Evolutionary conservation across 2,113 vertebrate genomes (phyloP).

Genomic region (Ctenodactylus gundi): DNA sequence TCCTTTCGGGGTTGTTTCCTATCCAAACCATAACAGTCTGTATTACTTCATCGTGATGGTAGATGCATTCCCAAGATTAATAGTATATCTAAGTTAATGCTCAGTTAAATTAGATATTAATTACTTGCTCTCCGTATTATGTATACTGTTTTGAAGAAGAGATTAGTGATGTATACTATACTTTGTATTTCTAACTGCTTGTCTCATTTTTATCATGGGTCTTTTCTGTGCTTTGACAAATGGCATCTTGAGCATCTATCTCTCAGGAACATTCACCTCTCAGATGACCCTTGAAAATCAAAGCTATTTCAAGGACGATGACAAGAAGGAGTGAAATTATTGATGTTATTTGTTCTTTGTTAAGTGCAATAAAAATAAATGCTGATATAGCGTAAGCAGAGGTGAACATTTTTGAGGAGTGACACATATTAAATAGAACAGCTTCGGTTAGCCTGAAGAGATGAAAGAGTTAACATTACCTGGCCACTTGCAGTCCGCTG

Average conservation of each 20-base stretch:
- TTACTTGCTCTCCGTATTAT: not conserved
- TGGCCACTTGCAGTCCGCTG: not conserved
- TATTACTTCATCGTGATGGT: not conserved
- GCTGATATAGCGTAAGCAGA: not conserved
- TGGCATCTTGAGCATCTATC: not conserved
- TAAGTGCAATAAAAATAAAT: not conserved
- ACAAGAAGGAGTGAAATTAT: not conserved
- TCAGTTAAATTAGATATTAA: not conserved
- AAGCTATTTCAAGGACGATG: not conserved
- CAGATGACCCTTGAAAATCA: not conserved
- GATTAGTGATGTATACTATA: not conserved
- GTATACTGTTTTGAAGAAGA: not conserved
- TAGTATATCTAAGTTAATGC: not conserved
- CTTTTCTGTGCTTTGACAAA: not conserved
- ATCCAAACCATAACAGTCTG: not conserved
- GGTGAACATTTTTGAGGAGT: not conserved
- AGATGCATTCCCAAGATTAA: not conserved
- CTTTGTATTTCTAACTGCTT: not conserved
- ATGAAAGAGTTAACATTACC: not conserved
- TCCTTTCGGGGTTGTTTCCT: not conserved
- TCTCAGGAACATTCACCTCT: not conserved
- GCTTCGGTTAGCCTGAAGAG: not conserved
- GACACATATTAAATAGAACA: not conserved
- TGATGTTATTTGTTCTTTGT: not conserved
- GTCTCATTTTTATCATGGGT: not conserved